Evolutionary conservation across 2,797 vertebrate species (phyloP).

Genomic region (Picus viridis): DNA sequence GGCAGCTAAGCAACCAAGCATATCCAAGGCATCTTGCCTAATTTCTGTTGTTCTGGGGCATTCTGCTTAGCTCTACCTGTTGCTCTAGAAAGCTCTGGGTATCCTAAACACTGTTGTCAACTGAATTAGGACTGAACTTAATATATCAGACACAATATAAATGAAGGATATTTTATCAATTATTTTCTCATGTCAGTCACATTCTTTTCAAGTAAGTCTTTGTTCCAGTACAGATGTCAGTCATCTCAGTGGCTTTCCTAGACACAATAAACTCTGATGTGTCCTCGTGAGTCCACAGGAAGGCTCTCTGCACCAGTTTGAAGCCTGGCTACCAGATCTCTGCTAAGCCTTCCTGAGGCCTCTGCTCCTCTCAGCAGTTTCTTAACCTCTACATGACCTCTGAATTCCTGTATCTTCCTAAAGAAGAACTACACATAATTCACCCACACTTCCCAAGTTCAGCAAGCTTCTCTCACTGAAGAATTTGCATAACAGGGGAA

Average conservation of each 20-base stretch:
- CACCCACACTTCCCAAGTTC: not conserved
- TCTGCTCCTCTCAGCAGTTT: not conserved
- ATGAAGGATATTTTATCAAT: not conserved
- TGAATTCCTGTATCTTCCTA: not conserved
- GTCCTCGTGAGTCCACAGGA: not conserved
- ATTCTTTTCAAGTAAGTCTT: not conserved
- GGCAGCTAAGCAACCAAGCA: not conserved
- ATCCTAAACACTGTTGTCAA: not conserved
- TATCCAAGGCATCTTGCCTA: not conserved
- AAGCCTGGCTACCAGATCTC: not conserved
- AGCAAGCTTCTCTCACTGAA: not conserved
- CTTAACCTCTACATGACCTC: not conserved
- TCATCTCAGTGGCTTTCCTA: not conserved
- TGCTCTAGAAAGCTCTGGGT: not conserved
- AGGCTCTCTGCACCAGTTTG: not conserved
- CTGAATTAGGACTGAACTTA: not conserved
- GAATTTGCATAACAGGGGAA: not conserved
- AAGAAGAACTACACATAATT: not conserved
- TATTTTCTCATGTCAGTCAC: not conserved
- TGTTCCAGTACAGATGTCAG: not conserved
- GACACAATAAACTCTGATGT: not conserved
- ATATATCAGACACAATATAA: not conserved
- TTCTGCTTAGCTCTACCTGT: not conserved
- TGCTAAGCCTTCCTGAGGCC: not conserved
- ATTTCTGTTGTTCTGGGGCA: not conserved